These are phyloP conservation scores for Leucoraja erinaceus DNA, from an alignment of 2,113 vertebrate species.

Conservation along the genomic window DNA sequence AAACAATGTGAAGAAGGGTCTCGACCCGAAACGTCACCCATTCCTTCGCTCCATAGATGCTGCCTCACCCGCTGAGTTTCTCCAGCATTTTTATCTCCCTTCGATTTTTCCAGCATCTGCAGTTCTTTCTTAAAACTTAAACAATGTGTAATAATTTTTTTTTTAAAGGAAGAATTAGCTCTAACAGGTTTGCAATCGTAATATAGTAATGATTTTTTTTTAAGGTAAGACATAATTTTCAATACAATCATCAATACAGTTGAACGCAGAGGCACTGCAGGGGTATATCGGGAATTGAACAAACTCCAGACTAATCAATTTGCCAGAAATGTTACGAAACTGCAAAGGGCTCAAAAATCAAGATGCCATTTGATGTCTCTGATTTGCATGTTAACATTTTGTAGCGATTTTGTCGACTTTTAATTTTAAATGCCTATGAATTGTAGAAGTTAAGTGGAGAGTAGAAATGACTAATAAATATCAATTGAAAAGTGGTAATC, in stretches of 20 bases:
- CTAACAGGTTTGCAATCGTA: neutral
- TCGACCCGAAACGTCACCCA: too few relatives aligned
- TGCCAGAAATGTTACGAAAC: neutral
- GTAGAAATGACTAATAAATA: neutral
- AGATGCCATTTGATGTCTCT: neutral
- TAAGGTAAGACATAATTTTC: neutral
- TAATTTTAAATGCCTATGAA: neutral
- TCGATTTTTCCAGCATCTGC: too few relatives aligned
- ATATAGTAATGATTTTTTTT: neutral
- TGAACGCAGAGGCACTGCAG: neutral
- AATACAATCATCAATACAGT: neutral
- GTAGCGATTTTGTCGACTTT: neutral
- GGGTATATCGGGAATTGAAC: neutral
- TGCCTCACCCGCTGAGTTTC: too few relatives aligned
- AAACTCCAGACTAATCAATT: neutral
- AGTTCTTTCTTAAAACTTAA: too few relatives aligned
- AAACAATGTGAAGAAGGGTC: neutral
- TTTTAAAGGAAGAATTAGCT: neutral
- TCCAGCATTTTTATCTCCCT: too few relatives aligned
- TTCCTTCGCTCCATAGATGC: too few relatives aligned
- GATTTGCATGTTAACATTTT: conserved; percentile 12
- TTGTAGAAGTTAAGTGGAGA: neutral
- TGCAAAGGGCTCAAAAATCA: neutral
- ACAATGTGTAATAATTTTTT: too few relatives aligned
- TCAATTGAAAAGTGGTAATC: neutral